Evolutionary conservation across 2,113 vertebrate genomes (phyloP).

Genomic region (Cichladusa arquata): DNA sequence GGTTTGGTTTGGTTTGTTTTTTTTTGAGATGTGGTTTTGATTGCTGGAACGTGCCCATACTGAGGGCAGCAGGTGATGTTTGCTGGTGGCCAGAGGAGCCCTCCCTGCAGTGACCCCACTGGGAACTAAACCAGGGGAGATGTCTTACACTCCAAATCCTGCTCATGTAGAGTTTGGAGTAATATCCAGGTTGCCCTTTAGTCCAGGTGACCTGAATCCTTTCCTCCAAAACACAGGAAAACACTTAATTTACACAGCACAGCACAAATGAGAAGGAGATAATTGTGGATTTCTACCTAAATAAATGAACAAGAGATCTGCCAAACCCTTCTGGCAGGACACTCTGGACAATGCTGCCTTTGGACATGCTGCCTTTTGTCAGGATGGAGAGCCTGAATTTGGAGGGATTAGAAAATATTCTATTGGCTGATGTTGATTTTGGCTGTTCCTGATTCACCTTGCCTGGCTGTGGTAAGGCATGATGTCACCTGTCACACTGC

Average conservation of each 20-base stretch:
- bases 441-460: neutral
- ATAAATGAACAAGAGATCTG: neutral
- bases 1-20: no score
- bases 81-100: neutral
- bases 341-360: neutral
- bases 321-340: neutral
- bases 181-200: neutral
- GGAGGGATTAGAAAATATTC: neutral
- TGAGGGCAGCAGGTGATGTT: neutral
- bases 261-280: neutral
- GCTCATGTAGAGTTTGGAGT: neutral
- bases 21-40: neutral
- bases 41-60: neutral
- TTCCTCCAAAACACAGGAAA: neutral
- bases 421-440: no score
- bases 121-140: neutral
- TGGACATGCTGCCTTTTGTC: neutral
- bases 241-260: neutral
- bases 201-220: neutral
- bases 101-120: neutral
- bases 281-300: neutral
- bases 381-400: neutral
- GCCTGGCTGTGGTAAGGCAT: neutral
- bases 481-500: neutral
- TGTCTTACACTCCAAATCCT: neutral